Evolutionary conservation across 2,888 invertebrate genomes (phyloP), one percentile per base, ranked within the genome.

Genomic region (Colletes collaris): DNA sequence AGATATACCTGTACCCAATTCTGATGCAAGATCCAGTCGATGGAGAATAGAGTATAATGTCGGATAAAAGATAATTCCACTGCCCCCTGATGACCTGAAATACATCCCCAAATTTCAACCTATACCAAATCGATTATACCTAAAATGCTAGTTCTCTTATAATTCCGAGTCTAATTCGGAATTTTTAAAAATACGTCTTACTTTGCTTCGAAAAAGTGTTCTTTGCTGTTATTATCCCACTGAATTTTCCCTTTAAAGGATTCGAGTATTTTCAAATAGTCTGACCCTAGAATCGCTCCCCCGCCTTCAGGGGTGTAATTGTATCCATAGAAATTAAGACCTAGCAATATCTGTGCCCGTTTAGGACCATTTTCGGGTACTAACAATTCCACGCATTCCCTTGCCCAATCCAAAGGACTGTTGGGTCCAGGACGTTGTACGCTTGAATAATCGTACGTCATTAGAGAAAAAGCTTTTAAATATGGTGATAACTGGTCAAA

Each of bases 401-500:
- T 94, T 72, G 97, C 94, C 98, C 99, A 99, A 82, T 95, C 94
- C 0, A 97, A 87, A 0, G 99, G 99, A 75, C 98, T 97, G 93
- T 98, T 98, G 0, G 98, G 97, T 56, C 98, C 97, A 88, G 97
- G 97, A 88, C 96, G 95, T 91, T 97, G 96, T 11, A 96, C 94
- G 91, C 94, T 97, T 2, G 98, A 98, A 93, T 95, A 99, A 92
- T 99, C 99, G 91, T 99, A 99, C 0, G 98, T 98, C 98, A 99
- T 99, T n/a, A 99, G 94, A 49, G 98, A 98, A 90, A 99, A 98
- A 37, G 96, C 97, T 88, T 96, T 96, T 0, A 99, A 95, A 92
- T 96, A 94, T 5, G 96, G 95, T 80, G 96, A 96, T 65, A 99
- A 94, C 62, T 95, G 94, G 88, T 97, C 95, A 92, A 98, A 97